phyloP scores from a whole-genome alignment of 2,113 vertebrate species.

The Serilophus lunatus region DNA sequence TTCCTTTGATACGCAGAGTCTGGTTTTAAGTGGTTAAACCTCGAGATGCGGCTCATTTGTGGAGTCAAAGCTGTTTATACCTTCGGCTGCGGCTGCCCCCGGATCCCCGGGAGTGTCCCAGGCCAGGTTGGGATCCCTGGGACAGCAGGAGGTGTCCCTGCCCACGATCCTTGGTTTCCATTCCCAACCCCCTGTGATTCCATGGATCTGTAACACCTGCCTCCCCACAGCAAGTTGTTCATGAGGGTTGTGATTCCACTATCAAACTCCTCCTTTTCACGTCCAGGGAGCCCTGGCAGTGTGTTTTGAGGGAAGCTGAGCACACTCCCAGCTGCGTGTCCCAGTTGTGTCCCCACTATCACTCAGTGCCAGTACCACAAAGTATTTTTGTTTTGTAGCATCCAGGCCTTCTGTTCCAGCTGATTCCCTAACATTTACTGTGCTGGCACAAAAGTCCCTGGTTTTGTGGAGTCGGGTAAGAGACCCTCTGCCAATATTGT shows the following conservation, averaged over 20 bases:
- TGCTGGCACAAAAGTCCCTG: constrained; percentile 27
- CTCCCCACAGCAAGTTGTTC: neutral
- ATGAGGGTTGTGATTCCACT: neutral
- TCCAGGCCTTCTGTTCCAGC: neutral
- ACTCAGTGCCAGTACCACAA: neutral
- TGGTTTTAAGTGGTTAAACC: neutral
- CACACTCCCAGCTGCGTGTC: rapidly evolving
- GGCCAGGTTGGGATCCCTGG: neutral
- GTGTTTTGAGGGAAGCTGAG: no score
- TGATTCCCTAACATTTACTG: neutral
- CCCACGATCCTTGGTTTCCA: neutral
- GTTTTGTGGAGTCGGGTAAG: constrained; percentile 18
- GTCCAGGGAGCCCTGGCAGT: neutral
- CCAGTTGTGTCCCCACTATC: rapidly evolving
- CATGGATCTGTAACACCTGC: neutral
- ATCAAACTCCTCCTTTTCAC: rapidly evolving
- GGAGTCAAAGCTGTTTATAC: neutral
- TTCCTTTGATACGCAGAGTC: rapidly evolving
- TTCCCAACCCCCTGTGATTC: neutral
- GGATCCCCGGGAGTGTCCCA: neutral
- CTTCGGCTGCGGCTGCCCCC: neutral
- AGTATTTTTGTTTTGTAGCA: neutral
- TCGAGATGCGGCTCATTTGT: rapidly evolving
- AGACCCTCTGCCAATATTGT: no score
- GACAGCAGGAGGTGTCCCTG: neutral